Evolutionary conservation across 1,140 invertebrate species (phyloP).

Genomic region (Lasioglossum albipes): DNA sequence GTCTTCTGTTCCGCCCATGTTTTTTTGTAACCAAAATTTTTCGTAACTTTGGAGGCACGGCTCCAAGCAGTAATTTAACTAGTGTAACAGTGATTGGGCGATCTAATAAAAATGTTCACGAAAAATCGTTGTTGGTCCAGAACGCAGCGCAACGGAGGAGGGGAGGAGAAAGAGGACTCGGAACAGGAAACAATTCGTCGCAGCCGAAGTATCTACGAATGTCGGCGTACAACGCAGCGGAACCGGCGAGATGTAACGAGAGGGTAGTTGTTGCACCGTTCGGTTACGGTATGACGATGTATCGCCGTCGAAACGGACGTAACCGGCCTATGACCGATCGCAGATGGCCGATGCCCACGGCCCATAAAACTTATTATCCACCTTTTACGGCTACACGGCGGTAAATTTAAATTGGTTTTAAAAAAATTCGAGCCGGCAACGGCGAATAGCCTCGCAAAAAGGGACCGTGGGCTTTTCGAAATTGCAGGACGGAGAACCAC

Average conservation of each 20-base stretch:
- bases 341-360: constrained; percentile 67
- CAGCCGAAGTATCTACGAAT: constrained; percentile 39
- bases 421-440: constrained; percentile 59
- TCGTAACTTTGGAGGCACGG: too few relatives aligned
- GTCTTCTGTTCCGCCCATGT: too few relatives aligned
- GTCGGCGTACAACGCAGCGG: constrained; percentile 7
- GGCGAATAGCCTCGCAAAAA: constrained; percentile 57
- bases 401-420: constrained; percentile 69
- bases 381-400: constrained; percentile 68
- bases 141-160: too few relatives aligned
- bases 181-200: constrained; percentile 33
- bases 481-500: constrained; percentile 48
- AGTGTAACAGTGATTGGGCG: too few relatives aligned
- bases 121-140: too few relatives aligned
- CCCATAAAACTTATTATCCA: constrained; percentile 72
- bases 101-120: too few relatives aligned
- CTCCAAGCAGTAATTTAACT: too few relatives aligned
- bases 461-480: constrained; percentile 41
- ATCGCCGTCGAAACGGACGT: constrained; percentile 52
- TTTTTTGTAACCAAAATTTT: too few relatives aligned
- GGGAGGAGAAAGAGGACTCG: too few relatives aligned
- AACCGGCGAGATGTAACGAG: constrained; percentile 37
- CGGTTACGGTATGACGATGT: constrained; percentile 50
- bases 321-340: constrained; percentile 66
- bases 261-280: constrained; percentile 5